phyloP scores from a whole-genome alignment of 2,888 invertebrate genomes.

The Pyrrhosoma nymphula region DNA sequence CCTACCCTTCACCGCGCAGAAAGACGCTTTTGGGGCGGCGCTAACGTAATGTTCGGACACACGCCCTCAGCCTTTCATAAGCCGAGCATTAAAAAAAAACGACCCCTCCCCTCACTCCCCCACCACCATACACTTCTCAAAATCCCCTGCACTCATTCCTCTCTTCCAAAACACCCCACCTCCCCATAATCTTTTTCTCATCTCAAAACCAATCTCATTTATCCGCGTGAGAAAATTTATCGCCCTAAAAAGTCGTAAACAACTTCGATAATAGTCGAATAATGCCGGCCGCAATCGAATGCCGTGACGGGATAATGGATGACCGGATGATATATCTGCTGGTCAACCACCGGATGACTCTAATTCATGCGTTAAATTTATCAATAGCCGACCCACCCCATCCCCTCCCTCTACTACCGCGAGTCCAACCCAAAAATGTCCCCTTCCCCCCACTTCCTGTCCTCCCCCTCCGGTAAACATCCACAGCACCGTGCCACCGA shows the following conservation, averaged over 20 bases:
- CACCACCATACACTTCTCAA: background rate
- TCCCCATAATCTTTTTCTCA: conserved; percentile 62
- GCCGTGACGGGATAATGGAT: conserved; percentile 58
- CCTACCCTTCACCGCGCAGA: background rate
- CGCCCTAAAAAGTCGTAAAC: conserved; percentile 64
- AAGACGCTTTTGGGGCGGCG: no score
- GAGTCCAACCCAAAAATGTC: background rate
- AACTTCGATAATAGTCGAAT: conserved; percentile 65
- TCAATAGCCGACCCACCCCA: conserved; percentile 9
- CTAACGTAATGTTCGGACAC: background rate
- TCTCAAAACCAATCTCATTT: conserved; percentile 66
- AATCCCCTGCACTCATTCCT: background rate
- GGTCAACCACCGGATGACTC: conserved; percentile 65
- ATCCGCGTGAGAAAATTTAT: conserved; percentile 54
- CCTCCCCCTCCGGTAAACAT: background rate
- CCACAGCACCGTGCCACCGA: background rate
- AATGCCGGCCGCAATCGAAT: conserved; percentile 62
- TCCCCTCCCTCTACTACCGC: background rate
- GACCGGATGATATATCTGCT: conserved; percentile 58
- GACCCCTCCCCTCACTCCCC: no score
- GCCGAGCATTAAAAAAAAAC: no score
- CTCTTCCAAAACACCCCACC: background rate
- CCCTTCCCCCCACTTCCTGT: background rate
- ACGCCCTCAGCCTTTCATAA: background rate
- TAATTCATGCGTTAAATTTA: conserved; percentile 67